Conservation (phyloP, 1,140 invertebrate species). For the Halictus rubicundus region DNA sequence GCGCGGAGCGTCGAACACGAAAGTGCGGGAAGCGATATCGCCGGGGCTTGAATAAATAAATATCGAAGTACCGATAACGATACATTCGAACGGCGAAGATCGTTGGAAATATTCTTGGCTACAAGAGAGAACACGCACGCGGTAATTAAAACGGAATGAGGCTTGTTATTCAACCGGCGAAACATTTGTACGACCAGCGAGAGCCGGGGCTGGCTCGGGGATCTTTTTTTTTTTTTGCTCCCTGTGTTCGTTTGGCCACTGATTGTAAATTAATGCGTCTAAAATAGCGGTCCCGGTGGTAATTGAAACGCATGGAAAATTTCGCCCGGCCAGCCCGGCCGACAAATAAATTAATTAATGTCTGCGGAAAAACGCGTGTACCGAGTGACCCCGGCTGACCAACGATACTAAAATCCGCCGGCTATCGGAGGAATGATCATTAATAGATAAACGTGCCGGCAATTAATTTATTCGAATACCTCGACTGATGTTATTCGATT, state of each 20-base stretch:
- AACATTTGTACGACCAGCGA: background rate
- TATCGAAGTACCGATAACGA: too few relatives aligned
- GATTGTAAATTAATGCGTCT: constrained; percentile 25
- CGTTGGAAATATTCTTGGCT: too few relatives aligned
- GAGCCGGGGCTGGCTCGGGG: too few relatives aligned
- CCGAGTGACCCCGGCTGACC: background rate
- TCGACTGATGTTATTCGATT: background rate
- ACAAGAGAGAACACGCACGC: too few relatives aligned
- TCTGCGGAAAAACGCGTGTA: constrained; percentile 2
- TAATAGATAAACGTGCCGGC: background rate
- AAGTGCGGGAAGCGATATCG: too few relatives aligned
- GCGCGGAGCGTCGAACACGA: too few relatives aligned
- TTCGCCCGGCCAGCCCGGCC: background rate
- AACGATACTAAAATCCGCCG: background rate
- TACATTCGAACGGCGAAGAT: too few relatives aligned
- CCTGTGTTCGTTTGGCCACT: background rate
- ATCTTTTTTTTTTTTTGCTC: background rate
- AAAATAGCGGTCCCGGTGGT: constrained; percentile 7
- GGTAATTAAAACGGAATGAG: background rate
- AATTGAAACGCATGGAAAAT: constrained; percentile 27
- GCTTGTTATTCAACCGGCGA: background rate
- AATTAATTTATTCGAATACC: background rate
- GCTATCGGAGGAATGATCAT: background rate
- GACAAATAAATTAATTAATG: constrained; percentile 15
- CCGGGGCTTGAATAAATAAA: too few relatives aligned